Evolutionary conservation across 2,888 invertebrate genomes (phyloP), one percentile per base, ranked within the genome.

Genomic region (Eupithecia dodoneata): DNA sequence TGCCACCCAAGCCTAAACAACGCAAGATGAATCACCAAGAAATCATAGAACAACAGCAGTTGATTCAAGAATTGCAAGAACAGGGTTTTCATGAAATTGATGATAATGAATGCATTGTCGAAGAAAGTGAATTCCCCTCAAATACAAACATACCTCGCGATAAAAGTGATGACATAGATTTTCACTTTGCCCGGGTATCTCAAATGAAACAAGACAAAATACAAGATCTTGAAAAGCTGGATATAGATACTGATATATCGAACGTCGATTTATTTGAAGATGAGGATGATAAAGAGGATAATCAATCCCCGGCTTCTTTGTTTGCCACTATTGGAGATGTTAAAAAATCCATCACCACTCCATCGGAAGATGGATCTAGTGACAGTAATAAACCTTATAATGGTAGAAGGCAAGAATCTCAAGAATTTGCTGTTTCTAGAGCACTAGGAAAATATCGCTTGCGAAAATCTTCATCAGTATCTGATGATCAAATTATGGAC

Each of bases 351-450:
- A 94, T 96, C 47, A 80, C 73, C 0, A 94, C 93, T 45, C 94
- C 95, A 49, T 96, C 96, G 42, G 97, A 97, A 82, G 97, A 97
- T 87, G 90, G 90, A 42, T 94, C 95, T 41, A 96, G 93, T 81
- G 96, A 96, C 80, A 95, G 93, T 71, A 94, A 92, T 80, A 94
- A 94, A 82, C 93, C 95, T 2, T 96, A 96, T 76, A 95, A 96
- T 79, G 96, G 97, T 41, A 96, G 97, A 30, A 97, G 97, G n/a
- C 97, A 97, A 96, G 98, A 98, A 18, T 97, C 97, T 12, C 97
- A 98, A 96, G 98, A 98, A 88, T 98, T 98, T 90, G 97, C 98
- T 0, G 98, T 98, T 0, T 98, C 98, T 0, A 93, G 98, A 86
- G 98, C 98, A 0, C 92, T 98, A 44, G 98, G 97, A 44, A 97